Percentiles rank a stretch among this genome's conserved stretches.
Conservation (phyloP, 2,888 invertebrate genomes). For the Blastobasis adustella region DNA sequence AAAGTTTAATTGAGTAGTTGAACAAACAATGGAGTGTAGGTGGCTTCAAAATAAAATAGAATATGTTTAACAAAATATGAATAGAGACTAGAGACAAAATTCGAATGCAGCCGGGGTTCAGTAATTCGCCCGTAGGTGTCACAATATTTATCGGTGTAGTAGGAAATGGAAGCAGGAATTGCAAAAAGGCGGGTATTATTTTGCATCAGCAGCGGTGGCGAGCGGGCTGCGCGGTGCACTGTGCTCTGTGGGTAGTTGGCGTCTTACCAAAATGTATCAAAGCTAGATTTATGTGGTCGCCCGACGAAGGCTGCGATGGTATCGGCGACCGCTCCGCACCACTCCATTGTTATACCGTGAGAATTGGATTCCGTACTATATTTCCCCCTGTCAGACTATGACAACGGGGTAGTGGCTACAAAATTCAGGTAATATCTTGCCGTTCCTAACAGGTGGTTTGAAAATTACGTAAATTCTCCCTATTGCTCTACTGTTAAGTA, state of each 20-base stretch:
- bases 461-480: no score
- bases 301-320: slow-evolving; percentile 64
- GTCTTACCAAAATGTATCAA: slow-evolving; percentile 70
- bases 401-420: slow-evolving; percentile 14
- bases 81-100: no score
- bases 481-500: no score
- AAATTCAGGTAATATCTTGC: slow-evolving; percentile 4
- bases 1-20: slow-evolving; percentile 27
- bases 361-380: slow-evolving; percentile 43
- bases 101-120: no score
- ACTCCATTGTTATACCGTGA: slow-evolving; percentile 41
- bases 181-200: slow-evolving; percentile 25
- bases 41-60: neutral
- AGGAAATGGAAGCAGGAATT: no score
- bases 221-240: slow-evolving; percentile 26
- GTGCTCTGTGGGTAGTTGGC: slow-evolving; percentile 43
- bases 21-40: slow-evolving; percentile 17
- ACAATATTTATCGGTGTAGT: no score
- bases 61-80: neutral
- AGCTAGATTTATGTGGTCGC: slow-evolving; percentile 66
- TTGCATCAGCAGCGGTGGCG: slow-evolving; percentile 16
- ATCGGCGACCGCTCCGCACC: slow-evolving; percentile 36
- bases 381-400: slow-evolving; percentile 28
- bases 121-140: no score
- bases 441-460: no score